Base-by-base conservation (phyloP, 2,113 vertebrate species). In the Proteles cristata region DNA sequence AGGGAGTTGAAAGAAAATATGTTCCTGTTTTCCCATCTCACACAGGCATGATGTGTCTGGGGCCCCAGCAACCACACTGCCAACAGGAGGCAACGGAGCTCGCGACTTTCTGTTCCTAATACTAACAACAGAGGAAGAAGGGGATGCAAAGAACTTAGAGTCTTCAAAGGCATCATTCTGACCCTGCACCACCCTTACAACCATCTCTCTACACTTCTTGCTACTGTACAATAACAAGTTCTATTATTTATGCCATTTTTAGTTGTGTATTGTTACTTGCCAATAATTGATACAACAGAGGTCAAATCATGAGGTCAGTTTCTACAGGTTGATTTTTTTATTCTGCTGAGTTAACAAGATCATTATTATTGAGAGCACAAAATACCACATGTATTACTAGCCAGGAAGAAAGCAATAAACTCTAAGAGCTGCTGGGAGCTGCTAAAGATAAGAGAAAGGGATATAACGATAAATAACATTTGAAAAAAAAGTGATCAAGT, bases 241-340 rank as follows among this genome's bases (percentile, higher is more conserved):
- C 74, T 68, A 79, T 55, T 53, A 83, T 63, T 90, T 50, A 94
- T 45, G 65, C 17, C 63, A 90, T n/a, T 93, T 94, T 82, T 92
- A 80, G 77, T 43, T 82, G 50, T 93, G 9, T 77, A 74, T 15
- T 79, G 39, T 83, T 88, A 86, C 39, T 74, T 95, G 85, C 45
- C 79, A 90, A 76, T 94, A 82, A 91, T 10, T 35, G 55, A 94
- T 61, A 92, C 28, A 85, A 82, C 15, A 63, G 2, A 53, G 55
- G 35, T 92, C 73, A 96, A 79, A 79, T 53, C 45, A 63, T 26
- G n/a, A 92, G 43, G 39, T 84, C 91, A 84, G 77, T 87, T 97
- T 90, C 90, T 84, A 97, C 23, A 89, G 25, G 58, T 0, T 74
- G 14, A 85, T 55, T 86, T 86, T 86, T 96, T 96, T 93, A 96